These are phyloP conservation scores for Lampropteryx suffumata DNA, from an alignment of 2,888 invertebrate species.

Conservation along the genomic window DNA sequence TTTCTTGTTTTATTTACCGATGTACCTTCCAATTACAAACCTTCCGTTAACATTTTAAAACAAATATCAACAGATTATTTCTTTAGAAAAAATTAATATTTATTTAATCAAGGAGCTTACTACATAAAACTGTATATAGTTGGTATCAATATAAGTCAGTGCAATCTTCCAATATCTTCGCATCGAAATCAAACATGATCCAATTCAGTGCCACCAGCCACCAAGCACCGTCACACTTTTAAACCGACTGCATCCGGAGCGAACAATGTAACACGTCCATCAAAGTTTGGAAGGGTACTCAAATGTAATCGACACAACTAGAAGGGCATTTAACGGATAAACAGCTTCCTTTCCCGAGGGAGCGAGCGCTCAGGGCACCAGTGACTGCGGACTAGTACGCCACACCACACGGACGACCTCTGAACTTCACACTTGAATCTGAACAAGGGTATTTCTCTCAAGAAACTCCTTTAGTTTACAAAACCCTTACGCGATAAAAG, in stretches of 20 bases:
- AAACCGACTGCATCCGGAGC: constrained; percentile 55
- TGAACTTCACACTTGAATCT: constrained; percentile 48
- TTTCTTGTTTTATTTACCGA: too few relatives aligned
- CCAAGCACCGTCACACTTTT: constrained; percentile 38
- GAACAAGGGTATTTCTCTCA: constrained; percentile 10
- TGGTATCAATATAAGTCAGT: not conserved
- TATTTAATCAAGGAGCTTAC: too few relatives aligned
- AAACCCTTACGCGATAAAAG: not conserved
- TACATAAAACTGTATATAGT: too few relatives aligned
- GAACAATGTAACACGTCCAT: constrained; percentile 71
- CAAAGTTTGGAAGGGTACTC: constrained; percentile 76
- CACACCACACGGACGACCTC: constrained; percentile 41
- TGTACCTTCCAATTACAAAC: too few relatives aligned
- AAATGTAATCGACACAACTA: constrained; percentile 74
- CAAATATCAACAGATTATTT: too few relatives aligned
- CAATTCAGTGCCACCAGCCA: constrained; percentile 13
- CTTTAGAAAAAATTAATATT: too few relatives aligned
- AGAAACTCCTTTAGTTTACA: not conserved
- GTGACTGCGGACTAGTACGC: constrained; percentile 38
- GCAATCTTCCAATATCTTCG: constrained; percentile 25
- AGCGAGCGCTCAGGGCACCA: constrained; percentile 49
- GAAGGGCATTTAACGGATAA: constrained; percentile 78
- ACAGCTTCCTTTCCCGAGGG: constrained; percentile 77
- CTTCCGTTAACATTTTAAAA: too few relatives aligned
- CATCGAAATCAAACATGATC: constrained; percentile 12